Percentiles rank a stretch among this genome's conserved stretches.
phyloP scores from a whole-genome alignment of 2,113 vertebrate genomes.

The Plecturocebus donacophilus region DNA sequence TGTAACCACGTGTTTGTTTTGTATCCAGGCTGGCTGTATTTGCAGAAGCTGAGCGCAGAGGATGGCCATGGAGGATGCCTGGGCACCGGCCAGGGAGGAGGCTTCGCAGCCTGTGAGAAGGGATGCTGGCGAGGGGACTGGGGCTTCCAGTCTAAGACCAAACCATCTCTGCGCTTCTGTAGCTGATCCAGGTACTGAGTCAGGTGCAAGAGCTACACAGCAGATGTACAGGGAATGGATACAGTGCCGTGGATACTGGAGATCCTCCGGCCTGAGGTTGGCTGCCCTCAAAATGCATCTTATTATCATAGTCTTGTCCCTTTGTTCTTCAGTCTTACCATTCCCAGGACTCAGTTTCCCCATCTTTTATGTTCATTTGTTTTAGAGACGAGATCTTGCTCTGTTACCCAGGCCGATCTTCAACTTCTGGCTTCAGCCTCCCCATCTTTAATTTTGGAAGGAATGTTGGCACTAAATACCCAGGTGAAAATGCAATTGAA shows the following conservation, averaged over 20 bases:
- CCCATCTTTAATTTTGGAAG: not conserved
- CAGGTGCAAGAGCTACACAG: not conserved
- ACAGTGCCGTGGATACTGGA: not conserved
- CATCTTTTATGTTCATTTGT: not conserved
- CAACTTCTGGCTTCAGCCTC: not conserved
- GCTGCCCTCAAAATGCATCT: too few species aligned
- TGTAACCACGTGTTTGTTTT: not conserved
- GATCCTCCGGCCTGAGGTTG: not conserved
- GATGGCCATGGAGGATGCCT: too few species aligned
- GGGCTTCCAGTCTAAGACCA: not conserved
- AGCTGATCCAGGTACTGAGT: not conserved
- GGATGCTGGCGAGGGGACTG: not conserved
- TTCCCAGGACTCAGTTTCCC: not conserved
- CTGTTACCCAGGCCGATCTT: too few species aligned
- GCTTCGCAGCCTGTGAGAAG: not conserved
- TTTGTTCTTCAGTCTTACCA: not conserved
- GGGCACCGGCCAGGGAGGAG: not conserved
- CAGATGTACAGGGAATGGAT: not conserved
- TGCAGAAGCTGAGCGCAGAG: not conserved
- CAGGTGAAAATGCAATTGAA: not conserved
- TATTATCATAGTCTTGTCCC: not conserved
- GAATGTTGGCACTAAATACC: not conserved
- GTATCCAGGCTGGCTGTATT: not conserved
- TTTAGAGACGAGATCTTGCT: too few species aligned
- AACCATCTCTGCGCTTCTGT: not conserved